These are phyloP conservation scores for Eremophila alpestris DNA, from an alignment of 2,797 vertebrate species.

Conservation along the genomic window DNA sequence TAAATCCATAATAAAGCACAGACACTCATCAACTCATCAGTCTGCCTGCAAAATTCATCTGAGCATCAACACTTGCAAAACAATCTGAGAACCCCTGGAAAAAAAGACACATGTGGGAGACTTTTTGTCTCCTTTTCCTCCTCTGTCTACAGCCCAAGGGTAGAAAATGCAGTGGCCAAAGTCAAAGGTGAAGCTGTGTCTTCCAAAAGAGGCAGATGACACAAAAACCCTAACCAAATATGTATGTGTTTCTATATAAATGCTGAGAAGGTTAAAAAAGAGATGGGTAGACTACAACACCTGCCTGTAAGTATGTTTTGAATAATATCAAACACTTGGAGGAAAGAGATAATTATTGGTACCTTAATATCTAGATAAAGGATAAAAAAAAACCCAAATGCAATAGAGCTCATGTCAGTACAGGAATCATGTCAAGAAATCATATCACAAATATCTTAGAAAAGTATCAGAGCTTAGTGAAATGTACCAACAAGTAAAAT, in stretches of 20 bases:
- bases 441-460: background rate
- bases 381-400: background rate
- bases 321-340: background rate
- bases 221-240: background rate
- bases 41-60: background rate
- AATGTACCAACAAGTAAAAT: background rate
- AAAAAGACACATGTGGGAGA: fast-evolving
- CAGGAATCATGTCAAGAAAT: background rate
- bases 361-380: background rate
- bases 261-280: background rate
- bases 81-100: background rate
- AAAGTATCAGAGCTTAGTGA: background rate
- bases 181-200: background rate
- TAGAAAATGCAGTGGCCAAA: background rate
- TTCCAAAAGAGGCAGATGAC: background rate
- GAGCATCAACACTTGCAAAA: background rate
- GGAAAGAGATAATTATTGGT: background rate
- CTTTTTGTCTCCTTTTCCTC: background rate
- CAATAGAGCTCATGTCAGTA: background rate
- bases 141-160: background rate
- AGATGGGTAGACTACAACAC: background rate
- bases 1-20: background rate
- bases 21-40: background rate
- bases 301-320: background rate
- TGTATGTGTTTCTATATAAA: background rate